Percentiles rank a stretch among this genome's conserved stretches.
These are phyloP conservation scores for Drosophila teissieri DNA, from an alignment of 1,140 invertebrate species.

Conservation along the genomic window DNA sequence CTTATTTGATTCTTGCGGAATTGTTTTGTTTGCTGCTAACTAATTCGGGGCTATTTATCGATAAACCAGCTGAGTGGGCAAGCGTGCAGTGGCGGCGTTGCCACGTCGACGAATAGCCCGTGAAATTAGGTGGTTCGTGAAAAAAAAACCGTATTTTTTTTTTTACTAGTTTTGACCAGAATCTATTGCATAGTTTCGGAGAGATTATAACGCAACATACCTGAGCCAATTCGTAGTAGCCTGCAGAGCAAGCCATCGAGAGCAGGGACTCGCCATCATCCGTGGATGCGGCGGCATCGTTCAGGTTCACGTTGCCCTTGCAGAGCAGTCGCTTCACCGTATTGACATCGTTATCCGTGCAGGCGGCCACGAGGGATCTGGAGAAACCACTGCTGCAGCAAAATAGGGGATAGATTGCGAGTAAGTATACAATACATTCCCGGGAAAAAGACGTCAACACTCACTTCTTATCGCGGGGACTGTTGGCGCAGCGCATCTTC, in stretches of 20 bases:
- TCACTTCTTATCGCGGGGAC: conserved; percentile 85
- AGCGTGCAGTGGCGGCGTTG: conserved; percentile 8
- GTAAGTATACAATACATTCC: background rate
- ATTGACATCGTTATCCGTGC: conserved; percentile 95
- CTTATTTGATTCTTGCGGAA: background rate
- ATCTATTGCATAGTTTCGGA: no score
- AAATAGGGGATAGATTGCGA: conserved; percentile 8
- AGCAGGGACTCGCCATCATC: conserved; percentile 97
- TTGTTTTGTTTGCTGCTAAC: background rate
- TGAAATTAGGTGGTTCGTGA: background rate
- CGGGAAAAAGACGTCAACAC: conserved; percentile 10
- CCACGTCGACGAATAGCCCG: conserved; percentile 8
- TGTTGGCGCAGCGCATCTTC: conserved; percentile 94
- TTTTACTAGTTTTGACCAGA: no score
- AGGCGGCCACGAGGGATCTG: conserved; percentile 87
- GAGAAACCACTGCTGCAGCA: conserved; percentile 77
- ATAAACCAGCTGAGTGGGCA: conserved; percentile 11
- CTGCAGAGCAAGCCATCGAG: conserved; percentile 96
- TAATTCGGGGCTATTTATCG: conserved; percentile 23
- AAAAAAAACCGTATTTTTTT: no score
- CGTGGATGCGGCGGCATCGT: conserved; percentile 94
- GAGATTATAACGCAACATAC: conserved; percentile 84
- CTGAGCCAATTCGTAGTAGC: conserved; percentile 97
- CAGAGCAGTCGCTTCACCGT: conserved; percentile 95
- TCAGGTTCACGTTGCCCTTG: conserved; percentile 93